Evolutionary conservation across 2,888 invertebrate species (phyloP).

Genomic region (Schrankia costaestrigalis): DNA sequence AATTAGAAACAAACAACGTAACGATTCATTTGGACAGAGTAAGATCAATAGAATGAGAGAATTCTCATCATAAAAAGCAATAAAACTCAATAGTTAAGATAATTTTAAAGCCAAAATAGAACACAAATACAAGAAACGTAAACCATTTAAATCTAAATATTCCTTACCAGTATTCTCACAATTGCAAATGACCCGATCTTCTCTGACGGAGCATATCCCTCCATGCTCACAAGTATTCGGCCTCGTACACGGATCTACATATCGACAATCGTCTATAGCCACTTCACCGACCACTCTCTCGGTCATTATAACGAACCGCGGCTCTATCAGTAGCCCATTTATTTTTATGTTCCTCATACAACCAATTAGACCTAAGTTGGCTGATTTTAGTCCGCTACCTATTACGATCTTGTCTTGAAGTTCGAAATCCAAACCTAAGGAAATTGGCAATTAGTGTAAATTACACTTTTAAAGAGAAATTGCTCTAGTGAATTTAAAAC

Average conservation of each 20-base stretch:
- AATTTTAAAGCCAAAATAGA: no score
- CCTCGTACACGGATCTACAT: constrained; percentile 92
- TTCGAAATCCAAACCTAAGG: constrained; percentile 81
- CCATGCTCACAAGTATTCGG: constrained; percentile 96
- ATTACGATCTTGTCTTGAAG: constrained; percentile 87
- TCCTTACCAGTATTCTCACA: constrained; percentile 88
- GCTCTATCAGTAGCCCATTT: constrained; percentile 90
- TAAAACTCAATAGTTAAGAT: no score
- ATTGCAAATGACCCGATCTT: constrained; percentile 93
- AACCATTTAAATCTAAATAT: background rate
- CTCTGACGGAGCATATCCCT: constrained; percentile 93
- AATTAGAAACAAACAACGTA: no score
- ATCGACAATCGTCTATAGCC: constrained; percentile 93
- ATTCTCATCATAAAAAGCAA: no score
- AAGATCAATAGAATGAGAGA: no score
- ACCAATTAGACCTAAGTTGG: constrained; percentile 90
- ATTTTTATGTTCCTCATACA: constrained; percentile 95
- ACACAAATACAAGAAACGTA: no score
- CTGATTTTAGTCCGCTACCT: constrained; percentile 88
- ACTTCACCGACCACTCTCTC: constrained; percentile 93
- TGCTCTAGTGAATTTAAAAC: constrained; percentile 3
- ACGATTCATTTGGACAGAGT: no score
- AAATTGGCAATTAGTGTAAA: constrained; percentile 14
- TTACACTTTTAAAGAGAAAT: constrained; percentile 7
- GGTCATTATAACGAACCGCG: constrained; percentile 89